Evolutionary conservation across 2,797 vertebrate genomes (phyloP), one percentile per base, ranked within the genome.

Genomic region (Sebastes umbrosus): DNA sequence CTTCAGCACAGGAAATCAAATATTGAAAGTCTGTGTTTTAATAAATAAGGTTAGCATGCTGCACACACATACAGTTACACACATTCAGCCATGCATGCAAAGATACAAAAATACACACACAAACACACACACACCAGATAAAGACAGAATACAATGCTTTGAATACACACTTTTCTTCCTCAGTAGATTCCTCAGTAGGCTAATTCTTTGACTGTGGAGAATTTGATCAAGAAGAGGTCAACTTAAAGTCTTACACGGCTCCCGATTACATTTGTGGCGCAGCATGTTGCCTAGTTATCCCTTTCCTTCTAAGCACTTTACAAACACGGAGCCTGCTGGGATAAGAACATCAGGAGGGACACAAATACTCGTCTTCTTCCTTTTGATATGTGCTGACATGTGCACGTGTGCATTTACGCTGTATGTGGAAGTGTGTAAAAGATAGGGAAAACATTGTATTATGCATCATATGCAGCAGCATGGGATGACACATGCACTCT

Each of bases 1-100:
- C 65, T 68, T 55, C 66, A 62, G 77, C 77, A 34, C 76, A 73
- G 66, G 82, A 83, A 86, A 86, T 91, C 24, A 88, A 92, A 91
- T 85, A 88, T 87, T 91, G 54, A 91, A 73, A 72, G 29, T 46
- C 24, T 79, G 62, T 59, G 43, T 88, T 82, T 84, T 68, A 77
- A 83, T 83, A 81, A 87, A 84, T 80, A 87, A 20, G 16, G 70
- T 55, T 58, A 58, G 13, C 57, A 64, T 69, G 54, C 31, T 46
- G 24, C 65, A 78, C 88, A 75, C 27, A 27, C 29, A 32, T 32
- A 31, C 57, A 69, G 67, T 72, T 34, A 24, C 54, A 73, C 18
- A 60, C 36, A 58, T 71, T 54, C 64, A 77, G 22, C 22, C 68
- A 60, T 60, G 72, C 80, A 36, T 69, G 59, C 69, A 59, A 25